Conservation (phyloP, 2,113 vertebrate species). For the Psammodynastes pulverulentus region DNA sequence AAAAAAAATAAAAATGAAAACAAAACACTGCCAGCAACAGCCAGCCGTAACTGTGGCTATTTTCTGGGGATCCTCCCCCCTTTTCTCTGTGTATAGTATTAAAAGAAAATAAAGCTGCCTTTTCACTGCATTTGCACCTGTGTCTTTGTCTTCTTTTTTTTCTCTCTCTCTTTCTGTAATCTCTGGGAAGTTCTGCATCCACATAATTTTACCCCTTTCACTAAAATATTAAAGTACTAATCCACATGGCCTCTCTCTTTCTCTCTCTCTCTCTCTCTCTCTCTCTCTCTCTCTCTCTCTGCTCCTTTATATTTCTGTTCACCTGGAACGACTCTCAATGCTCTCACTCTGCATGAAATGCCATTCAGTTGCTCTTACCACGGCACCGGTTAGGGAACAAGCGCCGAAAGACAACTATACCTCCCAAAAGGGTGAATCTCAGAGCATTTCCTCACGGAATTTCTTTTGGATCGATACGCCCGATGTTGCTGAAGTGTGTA, state of each 20-base stretch:
- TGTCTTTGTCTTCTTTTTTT: slow-evolving; percentile 76
- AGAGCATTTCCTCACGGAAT: no score
- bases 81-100: slow-evolving; percentile 78
- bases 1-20: slow-evolving; percentile 9
- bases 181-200: not conserved
- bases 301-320: slow-evolving; percentile 30
- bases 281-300: not conserved
- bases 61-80: slow-evolving; percentile 69
- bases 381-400: not conserved
- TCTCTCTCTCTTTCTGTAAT: slow-evolving; percentile 49
- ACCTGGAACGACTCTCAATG: slow-evolving; percentile 4
- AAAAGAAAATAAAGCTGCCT: slow-evolving; percentile 88
- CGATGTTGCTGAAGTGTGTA: not conserved
- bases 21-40: slow-evolving; percentile 79
- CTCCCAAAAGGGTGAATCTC: not conserved
- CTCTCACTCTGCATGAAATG: slow-evolving; percentile 30
- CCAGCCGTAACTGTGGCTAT: slow-evolving; percentile 79
- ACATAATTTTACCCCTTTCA: slow-evolving; percentile 21
- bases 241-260: not conserved
- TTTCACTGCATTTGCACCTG: slow-evolving; percentile 76
- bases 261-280: no score
- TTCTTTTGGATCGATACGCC: not conserved
- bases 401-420: not conserved
- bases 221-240: slow-evolving; percentile 58
- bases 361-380: not conserved